Evolutionary conservation across 2,888 invertebrate species (phyloP).

Genomic region (Molanna angustata): DNA sequence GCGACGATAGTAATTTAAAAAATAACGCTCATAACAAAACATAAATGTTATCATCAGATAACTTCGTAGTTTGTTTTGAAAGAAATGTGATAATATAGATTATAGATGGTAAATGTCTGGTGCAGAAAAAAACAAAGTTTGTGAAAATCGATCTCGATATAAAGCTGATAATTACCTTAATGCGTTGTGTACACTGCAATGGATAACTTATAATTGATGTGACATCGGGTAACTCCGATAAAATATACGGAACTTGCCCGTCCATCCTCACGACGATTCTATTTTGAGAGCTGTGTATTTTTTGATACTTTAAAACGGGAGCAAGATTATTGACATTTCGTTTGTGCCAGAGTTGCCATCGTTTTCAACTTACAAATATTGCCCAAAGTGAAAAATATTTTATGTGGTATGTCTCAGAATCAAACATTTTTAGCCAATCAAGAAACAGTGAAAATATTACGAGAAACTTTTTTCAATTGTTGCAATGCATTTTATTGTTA

Average conservation of each 20-base stretch:
- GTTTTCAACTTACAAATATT: too few species aligned
- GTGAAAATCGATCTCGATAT: too few species aligned
- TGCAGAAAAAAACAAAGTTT: background rate
- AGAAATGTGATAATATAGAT: background rate
- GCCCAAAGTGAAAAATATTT: too few species aligned
- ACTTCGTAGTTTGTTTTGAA: background rate
- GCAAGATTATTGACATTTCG: conserved; percentile 17
- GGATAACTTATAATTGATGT: conserved; percentile 60
- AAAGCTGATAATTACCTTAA: conserved; percentile 57
- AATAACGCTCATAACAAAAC: too few species aligned
- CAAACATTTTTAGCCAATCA: too few species aligned
- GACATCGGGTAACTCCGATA: conserved; percentile 58
- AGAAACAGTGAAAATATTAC: too few species aligned
- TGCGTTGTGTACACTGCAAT: conserved; percentile 64
- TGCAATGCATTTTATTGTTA: too few species aligned
- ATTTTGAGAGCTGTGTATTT: background rate
- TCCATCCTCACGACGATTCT: conserved; percentile 21
- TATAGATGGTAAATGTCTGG: background rate
- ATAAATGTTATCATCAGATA: background rate
- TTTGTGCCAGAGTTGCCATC: too few species aligned
- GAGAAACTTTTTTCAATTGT: too few species aligned
- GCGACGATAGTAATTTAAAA: too few species aligned
- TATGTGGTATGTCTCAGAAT: too few species aligned
- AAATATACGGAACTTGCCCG: conserved; percentile 43
- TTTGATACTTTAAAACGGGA: too few species aligned